A percentile compares a stretch with the other conserved stretches of the same genome.
phyloP scores from a whole-genome alignment of 1,140 invertebrate species.

The Drosophila pruinosa region DNA sequence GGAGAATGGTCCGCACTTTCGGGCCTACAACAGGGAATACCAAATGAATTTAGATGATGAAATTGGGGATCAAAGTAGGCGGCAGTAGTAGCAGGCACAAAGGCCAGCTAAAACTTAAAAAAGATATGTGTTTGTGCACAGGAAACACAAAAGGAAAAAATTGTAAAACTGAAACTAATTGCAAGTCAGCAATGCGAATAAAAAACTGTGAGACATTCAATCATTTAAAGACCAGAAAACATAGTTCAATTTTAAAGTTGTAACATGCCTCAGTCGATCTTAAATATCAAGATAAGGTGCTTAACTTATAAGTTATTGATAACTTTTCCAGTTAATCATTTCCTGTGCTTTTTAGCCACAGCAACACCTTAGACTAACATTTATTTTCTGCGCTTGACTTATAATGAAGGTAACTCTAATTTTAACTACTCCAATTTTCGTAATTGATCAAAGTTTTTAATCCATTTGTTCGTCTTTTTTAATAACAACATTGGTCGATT shows the following conservation, averaged over 20 bases:
- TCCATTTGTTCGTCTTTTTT: not conserved
- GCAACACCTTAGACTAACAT: not conserved
- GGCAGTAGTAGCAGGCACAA: not conserved
- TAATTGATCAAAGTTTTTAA: conserved; percentile 22
- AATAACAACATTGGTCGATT: conserved; percentile 5
- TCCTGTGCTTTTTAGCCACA: not conserved
- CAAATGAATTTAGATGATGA: conserved; percentile 26
- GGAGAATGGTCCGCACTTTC: not conserved
- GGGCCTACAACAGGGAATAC: not conserved
- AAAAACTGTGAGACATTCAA: no score
- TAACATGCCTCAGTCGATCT: no score
- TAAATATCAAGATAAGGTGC: not conserved
- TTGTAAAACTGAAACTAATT: not conserved
- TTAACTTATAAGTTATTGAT: no score
- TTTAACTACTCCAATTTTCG: conserved; percentile 25
- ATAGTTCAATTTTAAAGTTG: no score
- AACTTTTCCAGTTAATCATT: not conserved
- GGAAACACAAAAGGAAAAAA: not conserved
- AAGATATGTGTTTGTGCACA: not conserved
- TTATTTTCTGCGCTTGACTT: not conserved
- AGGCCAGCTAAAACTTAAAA: not conserved
- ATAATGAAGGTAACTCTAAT: conserved; percentile 7
- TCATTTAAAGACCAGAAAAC: no score
- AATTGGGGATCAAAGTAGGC: conserved; percentile 24
- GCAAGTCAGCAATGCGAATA: not conserved